Conservation (phyloP, 1,140 invertebrate genomes). For the Drosophila ananassae region DNA sequence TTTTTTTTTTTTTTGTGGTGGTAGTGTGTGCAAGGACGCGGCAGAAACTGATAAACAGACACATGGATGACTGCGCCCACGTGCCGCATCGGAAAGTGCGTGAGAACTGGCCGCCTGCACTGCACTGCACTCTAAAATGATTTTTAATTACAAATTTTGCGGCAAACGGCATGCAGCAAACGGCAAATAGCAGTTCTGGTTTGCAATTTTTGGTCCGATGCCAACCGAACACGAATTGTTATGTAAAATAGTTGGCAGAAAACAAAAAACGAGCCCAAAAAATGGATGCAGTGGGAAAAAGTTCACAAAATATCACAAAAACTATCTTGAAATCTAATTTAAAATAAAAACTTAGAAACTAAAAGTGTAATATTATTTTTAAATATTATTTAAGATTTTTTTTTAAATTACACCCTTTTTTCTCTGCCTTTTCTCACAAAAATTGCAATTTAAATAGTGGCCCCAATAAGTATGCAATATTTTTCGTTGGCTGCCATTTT, state of each 20-base stretch:
- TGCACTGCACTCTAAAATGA: constrained; percentile 19
- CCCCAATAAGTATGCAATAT: constrained; percentile 60
- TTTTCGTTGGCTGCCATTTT: constrained; percentile 14
- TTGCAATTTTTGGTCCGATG: constrained; percentile 23
- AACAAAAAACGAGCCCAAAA: constrained; percentile 7
- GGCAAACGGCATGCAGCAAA: neutral
- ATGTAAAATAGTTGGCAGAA: constrained; percentile 34
- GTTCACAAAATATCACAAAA: no score
- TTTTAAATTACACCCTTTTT: neutral
- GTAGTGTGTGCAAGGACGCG: constrained; percentile 68
- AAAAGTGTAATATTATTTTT: neutral
- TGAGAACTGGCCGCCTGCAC: constrained; percentile 39
- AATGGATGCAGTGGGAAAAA: constrained; percentile 5
- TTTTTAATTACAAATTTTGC: constrained; percentile 54
- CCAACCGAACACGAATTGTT: constrained; percentile 26
- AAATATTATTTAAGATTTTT: neutral
- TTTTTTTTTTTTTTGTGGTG: neutral
- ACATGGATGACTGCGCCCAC: constrained; percentile 66
- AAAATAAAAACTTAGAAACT: no score
- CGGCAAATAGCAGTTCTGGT: constrained; percentile 17
- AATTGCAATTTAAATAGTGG: constrained; percentile 68
- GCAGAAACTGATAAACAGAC: constrained; percentile 71
- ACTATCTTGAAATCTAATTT: no score
- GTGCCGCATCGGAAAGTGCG: constrained; percentile 77
- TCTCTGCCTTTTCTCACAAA: constrained; percentile 8